phyloP scores from a whole-genome alignment of 53 echinoderm and acorn worm genomes.

The Stichopus horrens region DNA sequence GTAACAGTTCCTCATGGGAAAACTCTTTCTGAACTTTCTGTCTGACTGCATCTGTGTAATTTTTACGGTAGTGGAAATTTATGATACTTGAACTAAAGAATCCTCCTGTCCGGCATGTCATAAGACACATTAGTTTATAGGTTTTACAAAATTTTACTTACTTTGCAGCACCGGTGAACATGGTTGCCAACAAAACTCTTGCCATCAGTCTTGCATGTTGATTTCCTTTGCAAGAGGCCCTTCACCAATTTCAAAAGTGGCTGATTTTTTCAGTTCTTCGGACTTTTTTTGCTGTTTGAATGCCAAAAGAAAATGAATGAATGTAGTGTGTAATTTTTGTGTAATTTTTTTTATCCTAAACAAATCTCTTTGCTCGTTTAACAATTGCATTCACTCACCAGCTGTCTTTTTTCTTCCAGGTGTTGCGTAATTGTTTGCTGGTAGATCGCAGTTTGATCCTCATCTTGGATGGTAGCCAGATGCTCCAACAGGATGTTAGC shows the following conservation, averaged over 20 bases:
- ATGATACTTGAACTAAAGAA: too few species aligned
- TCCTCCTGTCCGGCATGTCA: too few species aligned
- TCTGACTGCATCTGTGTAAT: too few species aligned
- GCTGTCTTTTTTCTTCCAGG: constrained; percentile 18
- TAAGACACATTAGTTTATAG: background rate
- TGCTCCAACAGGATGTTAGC: background rate
- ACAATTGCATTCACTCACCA: background rate
- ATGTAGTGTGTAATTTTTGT: background rate
- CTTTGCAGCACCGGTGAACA: too few species aligned
- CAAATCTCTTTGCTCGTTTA: background rate
- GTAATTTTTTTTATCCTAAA: background rate
- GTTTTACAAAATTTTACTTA: background rate
- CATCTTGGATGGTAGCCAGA: background rate
- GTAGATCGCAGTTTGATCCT: background rate
- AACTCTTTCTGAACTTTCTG: too few species aligned
- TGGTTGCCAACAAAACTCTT: background rate
- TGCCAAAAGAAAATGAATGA: background rate
- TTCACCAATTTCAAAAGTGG: background rate
- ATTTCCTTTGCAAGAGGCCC: background rate
- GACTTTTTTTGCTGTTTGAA: background rate
- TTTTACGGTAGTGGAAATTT: too few species aligned
- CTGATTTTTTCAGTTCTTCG: background rate
- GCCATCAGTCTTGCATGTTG: background rate
- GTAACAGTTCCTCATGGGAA: too few species aligned
- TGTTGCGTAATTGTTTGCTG: background rate